Conservation (phyloP, 2,797 vertebrate species). For the Poeciliopsis gracilis region DNA sequence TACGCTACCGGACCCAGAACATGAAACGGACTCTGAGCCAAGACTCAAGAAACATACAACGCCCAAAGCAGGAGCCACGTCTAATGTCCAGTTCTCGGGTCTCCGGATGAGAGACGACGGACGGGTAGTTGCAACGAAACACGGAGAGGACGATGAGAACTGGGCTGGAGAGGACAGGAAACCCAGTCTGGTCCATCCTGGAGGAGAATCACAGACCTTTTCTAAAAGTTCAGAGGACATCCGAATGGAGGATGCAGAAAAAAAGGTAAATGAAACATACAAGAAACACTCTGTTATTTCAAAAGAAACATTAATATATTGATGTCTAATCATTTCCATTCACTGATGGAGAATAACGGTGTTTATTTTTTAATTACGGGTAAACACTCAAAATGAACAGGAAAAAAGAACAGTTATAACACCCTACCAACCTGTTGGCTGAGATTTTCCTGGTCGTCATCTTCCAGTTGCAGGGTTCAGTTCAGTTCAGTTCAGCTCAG, state of each 20-base stretch:
- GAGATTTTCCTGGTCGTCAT: not conserved
- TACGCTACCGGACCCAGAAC: not conserved
- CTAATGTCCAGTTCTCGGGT: not conserved
- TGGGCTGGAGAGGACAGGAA: not conserved
- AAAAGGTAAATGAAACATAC: constrained; percentile 20
- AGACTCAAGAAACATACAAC: not conserved
- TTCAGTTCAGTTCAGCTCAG: not conserved
- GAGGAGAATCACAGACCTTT: not conserved
- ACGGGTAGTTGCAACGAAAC: not conserved
- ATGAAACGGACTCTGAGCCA: not conserved
- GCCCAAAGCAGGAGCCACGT: not conserved
- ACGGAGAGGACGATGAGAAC: not conserved
- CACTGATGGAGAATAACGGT: not conserved
- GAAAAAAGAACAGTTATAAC: not conserved
- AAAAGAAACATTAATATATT: not conserved
- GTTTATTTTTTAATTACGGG: not conserved
- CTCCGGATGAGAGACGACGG: constrained; percentile 58
- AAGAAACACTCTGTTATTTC: not conserved
- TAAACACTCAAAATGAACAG: not conserved
- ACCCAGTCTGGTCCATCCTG: not conserved
- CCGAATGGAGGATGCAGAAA: not conserved
- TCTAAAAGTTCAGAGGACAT: not conserved
- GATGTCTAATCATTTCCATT: not conserved
- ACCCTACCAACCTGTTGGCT: not conserved
- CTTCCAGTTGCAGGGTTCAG: not conserved